These are phyloP conservation scores for Dexiosoma caninum DNA, from an alignment of 2,888 invertebrate genomes.

Conservation along the genomic window DNA sequence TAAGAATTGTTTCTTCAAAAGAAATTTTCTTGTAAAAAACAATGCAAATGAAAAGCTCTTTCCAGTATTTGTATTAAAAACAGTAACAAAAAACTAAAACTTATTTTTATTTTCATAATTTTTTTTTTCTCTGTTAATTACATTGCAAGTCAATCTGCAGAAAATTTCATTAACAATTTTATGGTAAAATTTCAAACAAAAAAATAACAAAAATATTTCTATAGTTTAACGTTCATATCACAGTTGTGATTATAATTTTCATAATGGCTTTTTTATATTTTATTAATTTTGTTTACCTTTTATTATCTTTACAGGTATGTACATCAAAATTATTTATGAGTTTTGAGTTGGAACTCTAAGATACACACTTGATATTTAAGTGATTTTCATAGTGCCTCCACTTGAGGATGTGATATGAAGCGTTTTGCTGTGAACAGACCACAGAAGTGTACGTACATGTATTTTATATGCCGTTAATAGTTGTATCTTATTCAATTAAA, in stretches of 20 bases:
- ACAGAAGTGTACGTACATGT: background rate
- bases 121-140: too few relatives aligned
- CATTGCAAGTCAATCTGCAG: too few relatives aligned
- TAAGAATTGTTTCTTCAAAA: too few relatives aligned
- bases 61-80: too few relatives aligned
- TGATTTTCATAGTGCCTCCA: background rate
- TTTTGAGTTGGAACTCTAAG: background rate
- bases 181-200: too few relatives aligned
- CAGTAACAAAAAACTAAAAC: too few relatives aligned
- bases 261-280: background rate
- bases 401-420: background rate
- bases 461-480: background rate
- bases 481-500: background rate
- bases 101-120: too few relatives aligned
- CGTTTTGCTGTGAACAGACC: background rate
- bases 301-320: conserved; percentile 28
- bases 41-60: too few relatives aligned
- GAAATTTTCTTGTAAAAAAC: too few relatives aligned
- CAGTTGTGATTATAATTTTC: background rate
- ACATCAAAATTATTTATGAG: background rate
- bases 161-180: too few relatives aligned
- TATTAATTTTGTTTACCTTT: background rate
- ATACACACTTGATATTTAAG: background rate
- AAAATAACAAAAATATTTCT: too few relatives aligned
- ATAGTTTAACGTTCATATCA: background rate